phyloP scores from a whole-genome alignment of 2,113 vertebrate genomes.

The Antechinus stuartii region DNA sequence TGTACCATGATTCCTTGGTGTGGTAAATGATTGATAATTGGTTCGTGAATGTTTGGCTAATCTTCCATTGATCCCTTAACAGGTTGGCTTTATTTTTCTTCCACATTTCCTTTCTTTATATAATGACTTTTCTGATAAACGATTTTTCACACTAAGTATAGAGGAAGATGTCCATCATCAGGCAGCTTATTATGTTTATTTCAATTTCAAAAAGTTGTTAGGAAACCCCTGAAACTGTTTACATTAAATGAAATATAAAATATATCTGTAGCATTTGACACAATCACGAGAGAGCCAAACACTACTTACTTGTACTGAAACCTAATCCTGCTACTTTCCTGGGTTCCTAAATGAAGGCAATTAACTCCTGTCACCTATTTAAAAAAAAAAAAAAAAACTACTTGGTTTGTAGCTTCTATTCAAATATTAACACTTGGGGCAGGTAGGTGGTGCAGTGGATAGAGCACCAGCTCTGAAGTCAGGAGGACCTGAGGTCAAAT shows the following conservation, averaged over 20 bases:
- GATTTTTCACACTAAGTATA: slow-evolving; percentile 70
- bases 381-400: slow-evolving; percentile 61
- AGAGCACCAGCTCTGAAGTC: too few species aligned
- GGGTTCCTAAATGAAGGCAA: slow-evolving; percentile 65
- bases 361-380: slow-evolving; percentile 15
- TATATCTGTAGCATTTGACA: slow-evolving; percentile 62
- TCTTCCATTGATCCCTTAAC: slow-evolving; percentile 72
- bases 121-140: slow-evolving; percentile 61
- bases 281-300: slow-evolving; percentile 51
- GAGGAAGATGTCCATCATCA: slow-evolving; percentile 69
- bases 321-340: slow-evolving; percentile 56
- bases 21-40: slow-evolving; percentile 79
- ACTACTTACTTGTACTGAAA: slow-evolving; percentile 70
- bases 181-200: slow-evolving; percentile 61
- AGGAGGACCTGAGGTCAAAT: too few species aligned
- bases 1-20: slow-evolving; percentile 66
- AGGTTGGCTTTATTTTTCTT: slow-evolving; percentile 74
- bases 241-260: slow-evolving; percentile 73
- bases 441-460: too few species aligned
- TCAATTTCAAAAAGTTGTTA: slow-evolving; percentile 64
- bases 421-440: slow-evolving; percentile 55
- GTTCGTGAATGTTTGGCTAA: slow-evolving; percentile 79
- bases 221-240: slow-evolving; percentile 56
- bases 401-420: slow-evolving; percentile 59
- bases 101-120: slow-evolving; percentile 44